phyloP scores from a whole-genome alignment of 2,113 vertebrate species.

The Dipodomys merriami region DNA sequence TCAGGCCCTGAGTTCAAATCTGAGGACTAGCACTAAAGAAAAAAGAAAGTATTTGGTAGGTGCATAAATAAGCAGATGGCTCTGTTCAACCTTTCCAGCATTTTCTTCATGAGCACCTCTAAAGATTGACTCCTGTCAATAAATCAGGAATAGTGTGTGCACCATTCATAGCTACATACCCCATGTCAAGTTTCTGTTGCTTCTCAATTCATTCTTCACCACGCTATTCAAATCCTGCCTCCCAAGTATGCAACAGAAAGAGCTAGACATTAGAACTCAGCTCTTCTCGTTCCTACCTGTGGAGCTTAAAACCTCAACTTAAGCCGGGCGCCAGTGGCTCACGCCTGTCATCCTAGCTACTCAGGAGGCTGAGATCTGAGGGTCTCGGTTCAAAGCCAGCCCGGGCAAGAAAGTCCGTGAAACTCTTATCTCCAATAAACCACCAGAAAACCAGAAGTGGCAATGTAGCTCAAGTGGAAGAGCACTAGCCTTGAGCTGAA shows the following conservation, averaged over 20 bases:
- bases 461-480: too few species aligned
- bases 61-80: background rate
- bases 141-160: background rate
- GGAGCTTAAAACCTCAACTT: too few species aligned
- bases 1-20: too few species aligned
- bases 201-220: background rate
- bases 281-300: background rate
- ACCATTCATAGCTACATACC: background rate
- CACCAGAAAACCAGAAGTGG: too few species aligned
- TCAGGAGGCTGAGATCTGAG: too few species aligned
- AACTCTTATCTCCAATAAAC: too few species aligned
- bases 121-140: background rate
- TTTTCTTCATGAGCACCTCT: background rate
- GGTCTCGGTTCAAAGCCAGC: too few species aligned
- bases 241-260: background rate
- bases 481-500: too few species aligned
- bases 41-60: background rate
- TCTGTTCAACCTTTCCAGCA: background rate
- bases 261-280: background rate
- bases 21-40: too few species aligned
- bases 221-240: background rate
- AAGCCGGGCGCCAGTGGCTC: too few species aligned
- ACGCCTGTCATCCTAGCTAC: too few species aligned
- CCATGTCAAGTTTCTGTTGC: background rate
- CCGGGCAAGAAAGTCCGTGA: too few species aligned